phyloP scores from a whole-genome alignment of 2,797 vertebrate genomes.

The Melanitta fusca region DNA sequence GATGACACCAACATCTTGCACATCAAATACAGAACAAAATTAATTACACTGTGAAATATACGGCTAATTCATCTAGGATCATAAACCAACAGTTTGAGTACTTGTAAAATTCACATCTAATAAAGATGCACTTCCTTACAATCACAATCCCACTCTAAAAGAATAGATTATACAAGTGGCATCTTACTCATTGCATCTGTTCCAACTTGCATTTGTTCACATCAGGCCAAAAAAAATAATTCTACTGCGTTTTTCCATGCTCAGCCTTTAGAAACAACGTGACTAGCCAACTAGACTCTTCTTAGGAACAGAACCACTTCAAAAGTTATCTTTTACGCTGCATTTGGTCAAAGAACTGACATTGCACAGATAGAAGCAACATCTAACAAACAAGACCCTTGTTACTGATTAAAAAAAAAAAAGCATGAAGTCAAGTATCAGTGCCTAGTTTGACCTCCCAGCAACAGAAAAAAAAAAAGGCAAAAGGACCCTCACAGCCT shows the following conservation, averaged over 20 bases:
- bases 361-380: accelerated
- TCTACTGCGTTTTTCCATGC: background rate
- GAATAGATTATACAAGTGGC: background rate
- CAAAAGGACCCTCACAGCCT: background rate
- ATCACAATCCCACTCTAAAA: background rate
- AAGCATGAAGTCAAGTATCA: background rate
- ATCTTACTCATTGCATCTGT: background rate
- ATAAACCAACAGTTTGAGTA: background rate
- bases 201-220: background rate
- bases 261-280: background rate
- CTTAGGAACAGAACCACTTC: background rate
- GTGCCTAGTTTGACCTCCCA: background rate
- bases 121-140: background rate
- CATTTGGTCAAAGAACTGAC: background rate
- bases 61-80: background rate
- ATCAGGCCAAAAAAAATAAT: background rate
- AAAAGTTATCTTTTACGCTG: background rate
- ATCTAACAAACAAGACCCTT: background rate
- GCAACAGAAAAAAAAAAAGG: background rate
- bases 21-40: background rate
- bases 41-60: background rate
- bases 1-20: background rate
- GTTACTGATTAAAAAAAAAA: background rate
- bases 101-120: background rate
- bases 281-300: background rate